Base-by-base conservation (phyloP, 2,113 vertebrate species). In the Daubentonia madagascariensis region DNA sequence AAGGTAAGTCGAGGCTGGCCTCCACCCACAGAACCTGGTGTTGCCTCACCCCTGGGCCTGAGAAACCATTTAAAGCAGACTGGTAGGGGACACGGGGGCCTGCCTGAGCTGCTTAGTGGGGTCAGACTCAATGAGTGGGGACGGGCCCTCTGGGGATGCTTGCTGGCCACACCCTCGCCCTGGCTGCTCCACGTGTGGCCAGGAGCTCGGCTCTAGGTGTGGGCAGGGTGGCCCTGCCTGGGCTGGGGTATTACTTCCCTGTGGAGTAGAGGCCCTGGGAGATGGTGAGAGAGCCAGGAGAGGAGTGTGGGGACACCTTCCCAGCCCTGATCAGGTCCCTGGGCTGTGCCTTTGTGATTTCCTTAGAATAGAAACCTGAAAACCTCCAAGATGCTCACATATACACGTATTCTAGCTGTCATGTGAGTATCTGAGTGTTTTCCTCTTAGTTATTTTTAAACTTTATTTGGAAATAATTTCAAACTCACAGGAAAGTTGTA, bases 1-100 rank as follows among this genome's bases (percentile, higher is more conserved):
- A 99, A 99, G 99, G 99, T 99, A 98, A 72, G 95, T 13, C 13
- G 3, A 45, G 5, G 10, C 30, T 1, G 5, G 30, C 52, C 65
- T 18, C 70, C 1, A 23, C 32, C 16, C 30, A 48, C 43, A 72
- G 76, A 52, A 79, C 25, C 28, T 2, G 0, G 1, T 84, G 40
- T 61, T 35, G 25, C 57, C n/a, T 85, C 0, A 0, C 22, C 20
- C 25, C 28, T 22, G 65, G 75, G n/a, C 57, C 17, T 5, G 5
- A 85, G 78, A 68, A 40, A 52, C 50, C 2, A 2, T 68, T 91
- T 84, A 59, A 70, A 76, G 45, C 63, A 65, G 43, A 13, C 25
- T 63, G 61, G 48, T 30, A 32, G 63, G 68, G 89, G 54, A 17
- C 5, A 0, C 20, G 8, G 3, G 9, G 30, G 40, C 52, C 37